phyloP scores from a whole-genome alignment of 2,113 vertebrate genomes.

The Condylura cristata region DNA sequence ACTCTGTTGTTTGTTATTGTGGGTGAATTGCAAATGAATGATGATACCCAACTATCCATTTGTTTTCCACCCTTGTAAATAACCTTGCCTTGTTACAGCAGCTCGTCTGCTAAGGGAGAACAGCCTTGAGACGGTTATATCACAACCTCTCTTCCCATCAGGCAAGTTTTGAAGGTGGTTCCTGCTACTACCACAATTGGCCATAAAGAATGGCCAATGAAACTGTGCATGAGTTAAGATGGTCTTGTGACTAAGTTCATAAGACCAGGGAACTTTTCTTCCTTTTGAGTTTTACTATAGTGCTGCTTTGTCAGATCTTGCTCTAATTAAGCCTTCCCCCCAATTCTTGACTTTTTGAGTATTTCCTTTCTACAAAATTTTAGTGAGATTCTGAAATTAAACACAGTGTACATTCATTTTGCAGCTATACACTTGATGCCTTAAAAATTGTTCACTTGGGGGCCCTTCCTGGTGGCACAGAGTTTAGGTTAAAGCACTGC shows the following conservation, averaged over 20 bases:
- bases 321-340: rapidly evolving
- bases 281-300: not conserved
- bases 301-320: not conserved
- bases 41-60: not conserved
- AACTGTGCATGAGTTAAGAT: not conserved
- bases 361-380: not conserved
- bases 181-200: not conserved
- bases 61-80: not conserved
- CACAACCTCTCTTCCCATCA: not conserved
- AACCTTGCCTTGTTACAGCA: rapidly evolving
- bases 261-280: not conserved
- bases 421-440: not conserved
- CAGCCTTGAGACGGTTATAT: rapidly evolving
- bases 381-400: not conserved
- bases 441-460: not conserved
- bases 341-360: not conserved
- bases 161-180: not conserved
- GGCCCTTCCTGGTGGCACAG: too few relatives aligned
- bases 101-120: not conserved
- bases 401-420: not conserved
- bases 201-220: not conserved
- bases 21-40: not conserved
- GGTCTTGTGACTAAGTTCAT: not conserved
- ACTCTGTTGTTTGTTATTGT: not conserved
- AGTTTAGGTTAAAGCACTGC: too few relatives aligned